A percentile compares a stretch with the other conserved stretches of the same genome.
Evolutionary conservation across 2,888 invertebrate species (phyloP).

Genomic region (Athripsodes cinereus): DNA sequence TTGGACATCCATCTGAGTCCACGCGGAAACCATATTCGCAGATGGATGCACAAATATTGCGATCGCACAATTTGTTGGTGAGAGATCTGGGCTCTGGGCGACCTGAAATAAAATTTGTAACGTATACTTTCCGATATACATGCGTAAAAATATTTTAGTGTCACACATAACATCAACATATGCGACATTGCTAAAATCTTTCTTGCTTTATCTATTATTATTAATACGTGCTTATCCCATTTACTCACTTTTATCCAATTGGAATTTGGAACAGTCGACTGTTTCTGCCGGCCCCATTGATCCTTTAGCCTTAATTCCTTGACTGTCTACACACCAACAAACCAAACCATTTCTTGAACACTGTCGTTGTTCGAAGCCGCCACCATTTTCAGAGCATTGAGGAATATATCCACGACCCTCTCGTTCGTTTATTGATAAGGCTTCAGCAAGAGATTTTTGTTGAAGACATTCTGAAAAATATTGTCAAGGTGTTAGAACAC

Average conservation of each 20-base stretch:
- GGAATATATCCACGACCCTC: constrained; percentile 81
- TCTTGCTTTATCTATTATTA: too few species aligned
- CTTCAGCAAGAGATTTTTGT: constrained; percentile 69
- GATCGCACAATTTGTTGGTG: constrained; percentile 51
- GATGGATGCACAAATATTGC: constrained; percentile 71
- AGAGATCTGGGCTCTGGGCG: constrained; percentile 49
- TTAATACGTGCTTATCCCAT: neutral
- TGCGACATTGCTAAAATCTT: too few species aligned
- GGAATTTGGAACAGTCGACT: constrained; percentile 52
- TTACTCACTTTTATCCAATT: constrained; percentile 6
- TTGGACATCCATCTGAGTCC: constrained; percentile 64
- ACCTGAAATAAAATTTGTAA: constrained; percentile 30
- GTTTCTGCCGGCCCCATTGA: constrained; percentile 72
- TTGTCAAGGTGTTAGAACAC: too few species aligned
- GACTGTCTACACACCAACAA: constrained; percentile 81
- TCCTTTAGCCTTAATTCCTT: constrained; percentile 70
- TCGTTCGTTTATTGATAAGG: constrained; percentile 69
- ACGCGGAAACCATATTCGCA: constrained; percentile 81
- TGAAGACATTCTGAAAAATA: constrained; percentile 59
- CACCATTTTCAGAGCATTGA: constrained; percentile 64
- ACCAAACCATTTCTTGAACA: constrained; percentile 81
- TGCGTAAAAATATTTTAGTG: too few species aligned
- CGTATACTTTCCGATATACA: too few species aligned
- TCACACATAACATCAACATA: too few species aligned
- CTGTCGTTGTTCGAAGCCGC: constrained; percentile 67